Evolutionary conservation across 2,797 vertebrate species (phyloP).

Genomic region (Sorex maritimensis): DNA sequence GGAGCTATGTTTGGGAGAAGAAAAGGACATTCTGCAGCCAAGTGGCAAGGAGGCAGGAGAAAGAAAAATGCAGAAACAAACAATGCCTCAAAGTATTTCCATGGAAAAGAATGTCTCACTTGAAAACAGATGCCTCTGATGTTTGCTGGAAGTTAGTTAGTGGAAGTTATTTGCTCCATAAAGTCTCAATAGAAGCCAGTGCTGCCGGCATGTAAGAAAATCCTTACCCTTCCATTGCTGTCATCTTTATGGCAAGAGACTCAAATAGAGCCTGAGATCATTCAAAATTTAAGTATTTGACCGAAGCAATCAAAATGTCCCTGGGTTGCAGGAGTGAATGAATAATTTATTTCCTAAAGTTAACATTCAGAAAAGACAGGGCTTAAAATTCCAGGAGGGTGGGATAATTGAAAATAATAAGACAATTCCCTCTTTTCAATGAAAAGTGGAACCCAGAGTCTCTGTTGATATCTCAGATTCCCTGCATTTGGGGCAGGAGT

Average conservation of each 20-base stretch:
- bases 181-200: background rate
- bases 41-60: conserved; percentile 45
- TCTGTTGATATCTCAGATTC: background rate
- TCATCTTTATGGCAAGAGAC: background rate
- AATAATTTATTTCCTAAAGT: conserved; percentile 73
- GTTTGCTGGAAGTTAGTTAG: conserved; percentile 5
- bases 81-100: conserved; percentile 40
- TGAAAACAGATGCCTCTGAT: conserved; percentile 65
- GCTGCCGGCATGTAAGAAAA: background rate
- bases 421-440: background rate
- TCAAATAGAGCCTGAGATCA: conserved; percentile 62
- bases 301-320: conserved; percentile 72
- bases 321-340: conserved; percentile 57
- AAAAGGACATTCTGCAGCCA: conserved; percentile 29
- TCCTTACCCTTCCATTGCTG: background rate
- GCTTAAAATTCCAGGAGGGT: conserved; percentile 77
- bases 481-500: background rate
- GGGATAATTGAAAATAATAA: conserved; percentile 61
- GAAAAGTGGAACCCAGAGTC: conserved; percentile 43
- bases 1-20: conserved; percentile 19
- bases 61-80: conserved; percentile 56
- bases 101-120: conserved; percentile 71
- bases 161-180: conserved; percentile 27
- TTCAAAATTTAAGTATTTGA: conserved; percentile 75
- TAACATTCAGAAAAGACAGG: conserved; percentile 84